phyloP scores from a whole-genome alignment of 1,140 invertebrate species.

The Anastrepha ludens region DNA sequence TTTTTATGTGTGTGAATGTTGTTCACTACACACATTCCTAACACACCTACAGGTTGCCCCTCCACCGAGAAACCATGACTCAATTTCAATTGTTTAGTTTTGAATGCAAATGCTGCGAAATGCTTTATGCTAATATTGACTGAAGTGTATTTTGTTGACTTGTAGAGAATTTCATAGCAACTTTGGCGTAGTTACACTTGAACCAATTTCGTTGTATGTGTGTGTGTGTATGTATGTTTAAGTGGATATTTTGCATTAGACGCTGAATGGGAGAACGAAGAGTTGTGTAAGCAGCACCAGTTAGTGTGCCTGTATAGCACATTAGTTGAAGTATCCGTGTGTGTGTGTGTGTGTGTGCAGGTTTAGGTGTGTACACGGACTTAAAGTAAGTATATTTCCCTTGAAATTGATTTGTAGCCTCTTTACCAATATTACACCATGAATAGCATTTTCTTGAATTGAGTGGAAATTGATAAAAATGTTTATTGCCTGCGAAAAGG shows the following conservation, averaged over 20 bases:
- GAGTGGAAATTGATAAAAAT: conserved; percentile 17
- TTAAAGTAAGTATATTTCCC: not conserved
- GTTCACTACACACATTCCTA: not conserved
- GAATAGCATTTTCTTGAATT: not conserved
- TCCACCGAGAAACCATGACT: not conserved
- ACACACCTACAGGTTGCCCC: too few relatives aligned
- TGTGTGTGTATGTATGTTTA: not conserved
- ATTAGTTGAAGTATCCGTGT: not conserved
- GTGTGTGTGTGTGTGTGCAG: not conserved
- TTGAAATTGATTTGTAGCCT: conserved; percentile 35
- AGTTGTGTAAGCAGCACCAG: not conserved
- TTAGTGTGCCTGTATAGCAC: not conserved
- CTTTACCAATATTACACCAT: not conserved
- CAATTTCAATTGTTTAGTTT: conserved; percentile 16
- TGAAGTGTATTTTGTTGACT: not conserved
- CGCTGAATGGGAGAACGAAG: not conserved
- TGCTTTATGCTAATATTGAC: conserved; percentile 24
- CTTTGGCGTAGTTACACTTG: not conserved
- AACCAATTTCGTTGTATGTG: not conserved
- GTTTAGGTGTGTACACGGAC: not conserved
- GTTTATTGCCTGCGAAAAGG: not conserved
- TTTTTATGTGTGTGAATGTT: too few relatives aligned
- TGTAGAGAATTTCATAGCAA: not conserved
- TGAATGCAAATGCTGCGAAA: not conserved
- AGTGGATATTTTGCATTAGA: too few relatives aligned